Percentiles rank a stretch among this genome's conserved stretches.
Evolutionary conservation across 2,888 invertebrate genomes (phyloP).

Genomic region (Drosophila acutilabella): DNA sequence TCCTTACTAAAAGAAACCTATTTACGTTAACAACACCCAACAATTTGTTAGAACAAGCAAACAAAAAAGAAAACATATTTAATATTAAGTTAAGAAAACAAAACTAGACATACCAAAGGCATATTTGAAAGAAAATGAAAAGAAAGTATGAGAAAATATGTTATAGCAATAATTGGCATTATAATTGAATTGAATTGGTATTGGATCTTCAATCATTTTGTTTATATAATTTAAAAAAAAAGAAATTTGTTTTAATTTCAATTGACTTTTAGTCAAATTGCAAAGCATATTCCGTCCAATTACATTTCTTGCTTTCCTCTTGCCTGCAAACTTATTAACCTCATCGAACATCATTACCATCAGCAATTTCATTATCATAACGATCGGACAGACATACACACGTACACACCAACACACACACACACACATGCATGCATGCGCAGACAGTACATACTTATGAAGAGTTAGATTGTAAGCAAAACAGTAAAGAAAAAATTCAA

Average conservation of each 20-base stretch:
- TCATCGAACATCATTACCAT: constrained; percentile 28
- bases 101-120: constrained; percentile 84
- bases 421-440: constrained; percentile 30
- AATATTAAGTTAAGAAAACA: constrained; percentile 64
- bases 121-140: constrained; percentile 70
- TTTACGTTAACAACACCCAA: constrained; percentile 66
- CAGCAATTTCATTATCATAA: constrained; percentile 11
- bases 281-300: constrained; percentile 85
- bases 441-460: constrained; percentile 25
- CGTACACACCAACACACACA: constrained; percentile 31
- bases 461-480: constrained; percentile 47
- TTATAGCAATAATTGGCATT: constrained; percentile 46
- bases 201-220: constrained; percentile 27
- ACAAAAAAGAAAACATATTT: constrained; percentile 47
- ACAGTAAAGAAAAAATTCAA: constrained; percentile 49
- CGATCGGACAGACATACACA: constrained; percentile 20
- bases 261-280: constrained; percentile 66
- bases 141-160: constrained; percentile 52
- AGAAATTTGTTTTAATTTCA: constrained; percentile 47
- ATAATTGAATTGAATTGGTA: constrained; percentile 47
- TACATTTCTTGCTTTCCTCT: constrained; percentile 80
- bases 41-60: constrained; percentile 67
- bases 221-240: constrained; percentile 20
- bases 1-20: constrained; percentile 80
- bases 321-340: constrained; percentile 55